These are phyloP conservation scores for Ylistrum balloti DNA, from an alignment of 1,140 invertebrate species.

Conservation along the genomic window DNA sequence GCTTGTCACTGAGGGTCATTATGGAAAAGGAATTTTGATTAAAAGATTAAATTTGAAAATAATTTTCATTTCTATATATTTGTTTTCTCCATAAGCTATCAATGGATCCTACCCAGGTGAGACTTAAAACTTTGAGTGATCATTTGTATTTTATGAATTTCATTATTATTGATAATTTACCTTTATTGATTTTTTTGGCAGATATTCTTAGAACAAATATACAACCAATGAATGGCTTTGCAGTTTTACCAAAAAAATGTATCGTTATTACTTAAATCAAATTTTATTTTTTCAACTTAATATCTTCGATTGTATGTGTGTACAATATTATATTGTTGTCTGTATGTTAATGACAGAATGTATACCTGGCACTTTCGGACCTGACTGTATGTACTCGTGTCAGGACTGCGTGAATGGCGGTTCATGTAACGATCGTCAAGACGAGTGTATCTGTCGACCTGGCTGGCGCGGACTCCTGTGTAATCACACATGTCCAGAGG, in stretches of 20 bases:
- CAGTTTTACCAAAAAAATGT: too few species aligned
- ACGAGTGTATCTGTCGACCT: conserved; percentile 77
- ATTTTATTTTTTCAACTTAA: too few species aligned
- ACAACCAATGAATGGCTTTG: too few species aligned
- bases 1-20: too few species aligned
- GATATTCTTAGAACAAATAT: too few species aligned
- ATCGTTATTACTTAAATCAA: too few species aligned
- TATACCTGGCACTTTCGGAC: conserved; percentile 79
- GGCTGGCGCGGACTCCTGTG: conserved; percentile 80
- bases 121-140: neutral
- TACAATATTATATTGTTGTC: too few species aligned
- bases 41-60: neutral
- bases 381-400: conserved; percentile 79
- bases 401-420: conserved; percentile 78
- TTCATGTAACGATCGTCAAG: conserved; percentile 74
- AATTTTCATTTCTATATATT: neutral
- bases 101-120: conserved; percentile 25
- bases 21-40: neutral
- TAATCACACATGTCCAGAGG: conserved; percentile 79
- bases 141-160: too few species aligned
- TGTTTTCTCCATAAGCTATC: neutral
- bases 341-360: conserved; percentile 68
- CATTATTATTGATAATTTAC: too few species aligned
- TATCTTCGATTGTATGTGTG: too few species aligned
- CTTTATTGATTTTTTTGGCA: too few species aligned